Conservation (phyloP, 92 coral and sea anemone species). For the Bergia sp. region DNA sequence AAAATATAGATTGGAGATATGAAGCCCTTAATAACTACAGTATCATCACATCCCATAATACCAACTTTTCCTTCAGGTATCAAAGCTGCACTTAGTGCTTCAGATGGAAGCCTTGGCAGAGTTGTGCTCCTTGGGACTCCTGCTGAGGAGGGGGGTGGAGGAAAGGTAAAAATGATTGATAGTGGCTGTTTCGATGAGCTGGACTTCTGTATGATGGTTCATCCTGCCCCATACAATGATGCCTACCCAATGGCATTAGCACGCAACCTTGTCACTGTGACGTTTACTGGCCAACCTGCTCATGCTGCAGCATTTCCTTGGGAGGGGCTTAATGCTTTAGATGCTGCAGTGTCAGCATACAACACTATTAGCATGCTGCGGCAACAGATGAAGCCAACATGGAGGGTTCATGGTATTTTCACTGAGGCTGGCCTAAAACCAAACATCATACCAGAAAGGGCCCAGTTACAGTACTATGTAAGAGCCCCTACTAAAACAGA, state of each 20-base stretch:
- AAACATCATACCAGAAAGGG: constrained; percentile 87
- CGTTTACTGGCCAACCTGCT: constrained; percentile 81
- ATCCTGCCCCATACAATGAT: constrained; percentile 71
- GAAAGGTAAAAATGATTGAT: constrained; percentile 76
- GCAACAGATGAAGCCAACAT: constrained; percentile 94
- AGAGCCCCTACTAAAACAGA: constrained; percentile 73
- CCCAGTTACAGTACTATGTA: constrained; percentile 57
- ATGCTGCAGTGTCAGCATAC: constrained; percentile 90
- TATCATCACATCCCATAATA: background rate
- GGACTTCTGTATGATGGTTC: constrained; percentile 95
- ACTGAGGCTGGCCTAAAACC: constrained; percentile 94
- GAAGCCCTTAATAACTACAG: too few species aligned
- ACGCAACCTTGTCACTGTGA: constrained; percentile 51
- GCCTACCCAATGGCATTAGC: constrained; percentile 57
- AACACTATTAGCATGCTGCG: constrained; percentile 76
- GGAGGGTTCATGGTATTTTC: constrained; percentile 85
- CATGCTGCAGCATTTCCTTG: constrained; percentile 96
- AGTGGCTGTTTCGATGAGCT: constrained; percentile 81
- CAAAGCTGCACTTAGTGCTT: constrained; percentile 76
- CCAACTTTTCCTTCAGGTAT: constrained; percentile 55
- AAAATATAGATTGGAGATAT: too few species aligned
- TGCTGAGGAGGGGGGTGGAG: constrained; percentile 90
- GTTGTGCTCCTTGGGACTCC: constrained; percentile 91
- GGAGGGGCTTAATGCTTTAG: constrained; percentile 94
- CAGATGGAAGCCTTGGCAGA: constrained; percentile 58